phyloP scores from a whole-genome alignment of 1,140 invertebrate species.

The Phthorimaea operculella region DNA sequence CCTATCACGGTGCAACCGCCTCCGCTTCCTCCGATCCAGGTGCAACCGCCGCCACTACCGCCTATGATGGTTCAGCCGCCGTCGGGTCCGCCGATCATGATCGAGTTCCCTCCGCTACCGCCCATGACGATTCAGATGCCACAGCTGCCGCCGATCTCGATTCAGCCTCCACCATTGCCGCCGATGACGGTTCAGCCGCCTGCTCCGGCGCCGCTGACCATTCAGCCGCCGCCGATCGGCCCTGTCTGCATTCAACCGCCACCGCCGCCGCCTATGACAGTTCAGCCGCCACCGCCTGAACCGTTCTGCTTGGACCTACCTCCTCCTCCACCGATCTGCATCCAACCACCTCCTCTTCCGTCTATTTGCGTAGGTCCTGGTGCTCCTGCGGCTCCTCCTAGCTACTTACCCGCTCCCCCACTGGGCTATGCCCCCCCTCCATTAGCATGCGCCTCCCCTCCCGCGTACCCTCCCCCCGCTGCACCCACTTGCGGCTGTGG shows the following conservation, averaged over 20 bases:
- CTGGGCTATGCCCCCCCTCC: background rate
- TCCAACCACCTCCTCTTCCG: conserved; percentile 30
- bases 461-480: background rate
- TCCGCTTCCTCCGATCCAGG: conserved; percentile 38
- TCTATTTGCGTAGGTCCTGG: conserved; percentile 12
- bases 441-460: background rate
- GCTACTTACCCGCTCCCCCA: conserved; percentile 9
- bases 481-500: background rate
- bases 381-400: too few species aligned
- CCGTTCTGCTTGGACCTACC: conserved; percentile 48
- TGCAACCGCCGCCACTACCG: conserved; percentile 42
- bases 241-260: conserved; percentile 20
- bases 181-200: conserved; percentile 45
- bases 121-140: conserved; percentile 47
- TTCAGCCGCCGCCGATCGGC: conserved; percentile 7
- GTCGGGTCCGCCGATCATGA: conserved; percentile 36
- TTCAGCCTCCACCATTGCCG: conserved; percentile 34
- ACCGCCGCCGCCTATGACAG: conserved; percentile 38
- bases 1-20: conserved; percentile 22
- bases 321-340: conserved; percentile 39
- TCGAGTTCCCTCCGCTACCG: conserved; percentile 41
- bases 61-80: conserved; percentile 45
- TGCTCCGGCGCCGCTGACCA: conserved; percentile 5
- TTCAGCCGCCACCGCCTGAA: conserved; percentile 40
- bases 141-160: conserved; percentile 36